Conservation (phyloP, 2,888 invertebrate species). For the Pimpla rufipes region DNA sequence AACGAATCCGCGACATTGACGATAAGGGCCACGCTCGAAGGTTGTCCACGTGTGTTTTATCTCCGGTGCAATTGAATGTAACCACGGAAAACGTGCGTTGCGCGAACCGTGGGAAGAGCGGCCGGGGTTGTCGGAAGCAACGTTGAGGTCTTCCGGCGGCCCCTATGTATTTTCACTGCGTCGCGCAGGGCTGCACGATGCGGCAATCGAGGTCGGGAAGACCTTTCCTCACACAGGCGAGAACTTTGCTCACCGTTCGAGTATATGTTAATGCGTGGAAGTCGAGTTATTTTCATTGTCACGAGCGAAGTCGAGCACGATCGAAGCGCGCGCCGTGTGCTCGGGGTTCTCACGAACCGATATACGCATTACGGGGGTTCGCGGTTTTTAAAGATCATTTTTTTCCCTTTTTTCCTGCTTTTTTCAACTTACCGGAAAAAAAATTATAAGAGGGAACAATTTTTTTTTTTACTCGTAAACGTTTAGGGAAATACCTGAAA, state of each 20-base stretch:
- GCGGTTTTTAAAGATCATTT: neutral
- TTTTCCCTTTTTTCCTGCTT: neutral
- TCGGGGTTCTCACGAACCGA: neutral
- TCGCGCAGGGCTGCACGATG: neutral
- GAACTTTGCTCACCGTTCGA: neutral
- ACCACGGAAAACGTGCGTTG: neutral
- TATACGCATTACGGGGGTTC: too few relatives aligned
- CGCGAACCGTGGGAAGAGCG: neutral
- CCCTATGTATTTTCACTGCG: neutral
- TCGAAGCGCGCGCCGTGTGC: neutral
- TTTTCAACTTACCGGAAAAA: neutral
- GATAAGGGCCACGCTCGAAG: neutral
- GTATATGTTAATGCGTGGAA: neutral
- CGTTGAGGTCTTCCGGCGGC: constrained; percentile 6
- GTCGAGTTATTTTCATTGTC: constrained; percentile 4
- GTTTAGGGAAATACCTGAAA: too few relatives aligned
- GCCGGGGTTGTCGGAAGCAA: neutral
- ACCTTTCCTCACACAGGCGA: neutral
- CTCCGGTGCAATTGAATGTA: neutral
- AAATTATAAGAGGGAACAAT: neutral
- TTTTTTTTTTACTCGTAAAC: too few relatives aligned
- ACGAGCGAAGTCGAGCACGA: neutral
- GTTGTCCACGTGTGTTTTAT: neutral
- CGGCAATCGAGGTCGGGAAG: too few relatives aligned
- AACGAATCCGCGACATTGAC: neutral